phyloP scores from a whole-genome alignment of 2,113 vertebrate genomes.

The Gymnocephalus cernua region DNA sequence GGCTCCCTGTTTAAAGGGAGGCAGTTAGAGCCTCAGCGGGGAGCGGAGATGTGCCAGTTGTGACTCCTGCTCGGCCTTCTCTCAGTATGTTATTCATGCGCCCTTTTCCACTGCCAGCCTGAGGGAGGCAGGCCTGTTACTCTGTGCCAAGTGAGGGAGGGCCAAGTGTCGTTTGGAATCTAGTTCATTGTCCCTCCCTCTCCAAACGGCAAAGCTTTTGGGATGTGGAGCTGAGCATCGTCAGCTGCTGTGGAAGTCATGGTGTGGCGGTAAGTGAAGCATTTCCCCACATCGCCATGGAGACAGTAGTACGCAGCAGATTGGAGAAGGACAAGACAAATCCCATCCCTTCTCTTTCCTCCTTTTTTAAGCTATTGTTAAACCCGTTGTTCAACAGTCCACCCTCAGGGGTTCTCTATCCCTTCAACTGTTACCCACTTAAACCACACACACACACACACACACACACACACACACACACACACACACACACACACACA shows the following conservation, averaged over 20 bases:
- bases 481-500: neutral
- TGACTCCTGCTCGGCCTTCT: constrained; percentile 65
- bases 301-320: constrained; percentile 60
- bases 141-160: constrained; percentile 71
- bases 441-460: constrained; percentile 32
- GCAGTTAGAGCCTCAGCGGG: constrained; percentile 61
- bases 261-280: constrained; percentile 47
- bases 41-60: constrained; percentile 59
- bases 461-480: constrained; percentile 8
- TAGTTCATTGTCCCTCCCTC: constrained; percentile 66
- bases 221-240: constrained; percentile 48
- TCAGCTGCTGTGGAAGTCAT: constrained; percentile 56
- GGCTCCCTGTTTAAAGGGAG: constrained; percentile 52
- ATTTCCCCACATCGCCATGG: constrained; percentile 62
- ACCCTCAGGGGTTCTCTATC: constrained; percentile 49
- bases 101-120: constrained; percentile 62
- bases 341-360: constrained; percentile 26
- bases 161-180: constrained; percentile 77
- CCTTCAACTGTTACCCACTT: constrained; percentile 46
- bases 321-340: constrained; percentile 53
- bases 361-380: constrained; percentile 66
- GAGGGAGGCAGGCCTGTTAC: constrained; percentile 59
- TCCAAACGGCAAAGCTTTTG: constrained; percentile 62
- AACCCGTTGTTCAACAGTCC: constrained; percentile 52
- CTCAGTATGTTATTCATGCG: constrained; percentile 75